Conservation (phyloP, 2,797 vertebrate genomes). For the Catharus ustulatus region DNA sequence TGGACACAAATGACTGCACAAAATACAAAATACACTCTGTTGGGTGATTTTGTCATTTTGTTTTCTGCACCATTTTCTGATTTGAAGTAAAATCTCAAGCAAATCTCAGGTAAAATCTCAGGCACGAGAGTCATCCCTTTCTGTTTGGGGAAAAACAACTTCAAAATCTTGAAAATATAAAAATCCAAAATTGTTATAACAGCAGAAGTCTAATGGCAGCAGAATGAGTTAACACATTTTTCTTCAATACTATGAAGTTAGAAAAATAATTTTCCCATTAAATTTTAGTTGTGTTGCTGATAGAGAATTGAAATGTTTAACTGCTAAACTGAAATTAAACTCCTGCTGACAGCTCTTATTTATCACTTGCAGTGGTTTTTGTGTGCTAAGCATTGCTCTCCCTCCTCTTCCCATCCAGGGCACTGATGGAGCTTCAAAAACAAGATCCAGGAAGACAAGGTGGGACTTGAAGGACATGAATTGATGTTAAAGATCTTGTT, state of each 20-base stretch:
- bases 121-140: background rate
- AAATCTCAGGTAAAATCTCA: background rate
- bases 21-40: background rate
- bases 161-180: background rate
- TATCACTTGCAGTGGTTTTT: background rate
- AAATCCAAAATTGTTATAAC: background rate
- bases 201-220: background rate
- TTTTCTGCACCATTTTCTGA: background rate
- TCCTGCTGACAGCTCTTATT: background rate
- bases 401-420: background rate
- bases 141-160: background rate
- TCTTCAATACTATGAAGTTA: background rate
- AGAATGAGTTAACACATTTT: background rate
- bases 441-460: background rate
- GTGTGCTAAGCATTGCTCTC: background rate
- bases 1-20: background rate
- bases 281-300: background rate
- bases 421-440: background rate
- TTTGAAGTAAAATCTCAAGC: background rate
- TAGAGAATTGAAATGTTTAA: background rate
- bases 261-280: background rate
- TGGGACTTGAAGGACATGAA: background rate
- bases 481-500: background rate
- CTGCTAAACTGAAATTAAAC: slow-evolving; percentile 1
- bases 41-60: fast-evolving